Percentiles rank a stretch among this genome's conserved stretches.
Evolutionary conservation across 2,113 vertebrate genomes (phyloP).

Genomic region (Phrynosoma blainvillii): DNA sequence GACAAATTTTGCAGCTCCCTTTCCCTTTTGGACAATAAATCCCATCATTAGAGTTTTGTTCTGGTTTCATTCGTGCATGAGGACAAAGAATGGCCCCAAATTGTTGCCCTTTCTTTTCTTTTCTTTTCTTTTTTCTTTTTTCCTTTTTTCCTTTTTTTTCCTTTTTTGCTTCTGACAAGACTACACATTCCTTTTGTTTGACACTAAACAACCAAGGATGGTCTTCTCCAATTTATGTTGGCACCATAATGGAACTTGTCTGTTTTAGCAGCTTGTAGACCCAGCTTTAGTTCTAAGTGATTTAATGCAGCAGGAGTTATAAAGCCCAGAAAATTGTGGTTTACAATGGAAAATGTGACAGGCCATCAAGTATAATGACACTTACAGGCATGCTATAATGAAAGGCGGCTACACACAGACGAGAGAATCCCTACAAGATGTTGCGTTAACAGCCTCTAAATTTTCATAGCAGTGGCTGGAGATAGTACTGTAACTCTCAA

Average conservation of each 20-base stretch:
- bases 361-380: slow-evolving; percentile 48
- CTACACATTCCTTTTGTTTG: slow-evolving; percentile 25
- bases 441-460: slow-evolving; percentile 22
- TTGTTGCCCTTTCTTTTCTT: neutral
- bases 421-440: neutral
- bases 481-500: slow-evolving; percentile 25
- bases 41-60: neutral
- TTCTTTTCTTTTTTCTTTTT: too few species aligned
- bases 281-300: slow-evolving; percentile 36
- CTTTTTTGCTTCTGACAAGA: slow-evolving; percentile 3
- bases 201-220: neutral
- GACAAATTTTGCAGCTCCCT: neutral
- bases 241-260: slow-evolving; percentile 32
- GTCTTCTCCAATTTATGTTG: slow-evolving; percentile 34
- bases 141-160: neutral
- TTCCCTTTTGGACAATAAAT: neutral
- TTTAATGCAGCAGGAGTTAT: slow-evolving; percentile 39
- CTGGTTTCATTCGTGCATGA: neutral
- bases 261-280: slow-evolving; percentile 26
- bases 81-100: slow-evolving; percentile 7
- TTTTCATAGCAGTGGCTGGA: slow-evolving; percentile 49
- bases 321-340: slow-evolving; percentile 44
- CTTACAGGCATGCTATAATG: slow-evolving; percentile 48
- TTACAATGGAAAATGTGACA: slow-evolving; percentile 59
- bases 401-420: slow-evolving; percentile 44